Conservation (phyloP, 64 coral and sea anemone genomes). For the Actinia tenebrosa region DNA sequence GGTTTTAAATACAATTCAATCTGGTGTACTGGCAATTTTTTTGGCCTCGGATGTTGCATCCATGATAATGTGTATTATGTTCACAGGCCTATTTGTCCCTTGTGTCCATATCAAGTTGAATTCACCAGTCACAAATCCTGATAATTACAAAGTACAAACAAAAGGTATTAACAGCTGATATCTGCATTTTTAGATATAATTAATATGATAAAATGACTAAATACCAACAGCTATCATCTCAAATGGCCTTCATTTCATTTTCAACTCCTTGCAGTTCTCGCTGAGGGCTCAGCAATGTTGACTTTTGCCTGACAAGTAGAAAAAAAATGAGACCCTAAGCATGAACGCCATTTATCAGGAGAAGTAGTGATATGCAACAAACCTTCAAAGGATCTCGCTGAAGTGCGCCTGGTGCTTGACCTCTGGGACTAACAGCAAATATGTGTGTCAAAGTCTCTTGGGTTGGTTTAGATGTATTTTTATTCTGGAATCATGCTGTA, state of each 20-base stretch:
- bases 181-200: neutral
- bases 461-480: no score
- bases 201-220: neutral
- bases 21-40: neutral
- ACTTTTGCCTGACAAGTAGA: neutral
- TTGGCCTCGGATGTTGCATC: constrained; percentile 38
- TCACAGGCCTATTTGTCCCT: constrained; percentile 24
- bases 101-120: constrained; percentile 17
- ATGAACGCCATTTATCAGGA: no score
- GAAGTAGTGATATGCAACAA: neutral
- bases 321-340: no score
- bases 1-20: constrained; percentile 29
- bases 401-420: neutral
- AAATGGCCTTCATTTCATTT: neutral
- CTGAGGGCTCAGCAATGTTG: constrained; percentile 42
- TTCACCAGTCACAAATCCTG: constrained; percentile 49
- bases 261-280: constrained; percentile 10
- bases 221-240: constrained; percentile 13
- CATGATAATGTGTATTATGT: constrained; percentile 59
- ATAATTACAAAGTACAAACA: constrained; percentile 1
- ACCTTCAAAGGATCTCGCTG: neutral
- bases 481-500: no score
- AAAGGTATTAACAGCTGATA: constrained; percentile 1
- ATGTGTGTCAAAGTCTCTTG: neutral
- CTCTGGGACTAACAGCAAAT: constrained; percentile 1